Percentiles rank a stretch among this genome's conserved stretches.
Evolutionary conservation across 2,797 vertebrate species (phyloP).

Genomic region (Enteromius afrohamiltoni): DNA sequence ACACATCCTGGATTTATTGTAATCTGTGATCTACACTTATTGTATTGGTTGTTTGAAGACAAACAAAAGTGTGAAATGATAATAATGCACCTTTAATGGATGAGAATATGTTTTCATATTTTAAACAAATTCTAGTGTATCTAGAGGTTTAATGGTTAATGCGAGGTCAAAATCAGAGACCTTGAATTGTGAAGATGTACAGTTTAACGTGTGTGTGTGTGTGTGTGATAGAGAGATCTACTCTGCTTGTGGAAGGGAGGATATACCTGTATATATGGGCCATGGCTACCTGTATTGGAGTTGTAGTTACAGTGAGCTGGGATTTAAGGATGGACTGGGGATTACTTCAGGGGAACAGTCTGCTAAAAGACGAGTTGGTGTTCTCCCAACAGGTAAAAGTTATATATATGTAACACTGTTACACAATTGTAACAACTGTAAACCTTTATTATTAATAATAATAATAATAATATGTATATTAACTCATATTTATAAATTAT

Average conservation of each 20-base stretch:
- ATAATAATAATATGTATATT: too few relatives aligned
- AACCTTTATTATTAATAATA: neutral
- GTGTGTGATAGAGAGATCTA: constrained; percentile 71
- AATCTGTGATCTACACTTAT: neutral
- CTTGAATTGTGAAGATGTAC: neutral
- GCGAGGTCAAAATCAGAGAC: neutral
- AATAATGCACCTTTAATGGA: neutral
- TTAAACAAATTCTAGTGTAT: neutral
- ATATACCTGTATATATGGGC: constrained; percentile 89
- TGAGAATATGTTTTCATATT: neutral
- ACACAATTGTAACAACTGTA: too few relatives aligned
- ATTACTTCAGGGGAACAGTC: constrained; percentile 85
- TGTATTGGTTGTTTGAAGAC: neutral
- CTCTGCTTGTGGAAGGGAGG: constrained; percentile 46
- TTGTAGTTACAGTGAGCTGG: constrained; percentile 86
- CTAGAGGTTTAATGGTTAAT: neutral
- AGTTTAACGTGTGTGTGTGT: constrained; percentile 69
- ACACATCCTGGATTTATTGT: neutral
- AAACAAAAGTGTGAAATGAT: neutral
- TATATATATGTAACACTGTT: neutral
- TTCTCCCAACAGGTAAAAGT: constrained; percentile 81
- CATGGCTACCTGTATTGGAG: constrained; percentile 81
- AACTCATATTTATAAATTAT: neutral
- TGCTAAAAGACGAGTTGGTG: constrained; percentile 85
- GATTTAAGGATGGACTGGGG: constrained; percentile 91